Conservation (phyloP, 2,113 vertebrate genomes). For the Macaca nemestrina region DNA sequence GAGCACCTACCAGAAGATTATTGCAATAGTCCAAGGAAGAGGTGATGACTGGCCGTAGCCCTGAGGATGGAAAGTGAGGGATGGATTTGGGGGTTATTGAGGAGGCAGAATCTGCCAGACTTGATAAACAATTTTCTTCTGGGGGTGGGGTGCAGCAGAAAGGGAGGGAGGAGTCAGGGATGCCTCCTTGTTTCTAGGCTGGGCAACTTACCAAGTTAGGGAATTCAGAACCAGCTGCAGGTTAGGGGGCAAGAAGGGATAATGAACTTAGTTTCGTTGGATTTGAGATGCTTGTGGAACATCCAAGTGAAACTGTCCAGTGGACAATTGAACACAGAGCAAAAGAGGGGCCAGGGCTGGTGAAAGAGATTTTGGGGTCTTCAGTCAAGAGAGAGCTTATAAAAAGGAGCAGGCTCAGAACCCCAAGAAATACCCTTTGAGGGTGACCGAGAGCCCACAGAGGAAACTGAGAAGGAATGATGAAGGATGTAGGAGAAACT, state of each 20-base stretch:
- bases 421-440: not conserved
- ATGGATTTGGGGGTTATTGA: not conserved
- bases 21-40: not conserved
- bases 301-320: not conserved
- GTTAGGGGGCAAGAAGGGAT: too few species aligned
- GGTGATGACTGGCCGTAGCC: not conserved
- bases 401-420: not conserved
- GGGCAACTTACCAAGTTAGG: too few species aligned
- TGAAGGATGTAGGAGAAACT: not conserved
- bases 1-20: not conserved
- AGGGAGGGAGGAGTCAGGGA: not conserved
- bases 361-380: not conserved
- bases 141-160: not conserved
- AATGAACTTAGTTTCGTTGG: not conserved
- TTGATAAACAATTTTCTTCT: not conserved
- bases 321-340: not conserved
- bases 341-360: not conserved
- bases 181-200: not conserved
- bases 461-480: not conserved
- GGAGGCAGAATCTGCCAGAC: not conserved
- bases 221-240: not conserved
- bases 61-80: not conserved
- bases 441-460: not conserved
- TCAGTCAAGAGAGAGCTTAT: not conserved
- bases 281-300: not conserved